Base-by-base conservation (phyloP, 2,888 invertebrate genomes). In the Yponomeuta plumbellus region DNA sequence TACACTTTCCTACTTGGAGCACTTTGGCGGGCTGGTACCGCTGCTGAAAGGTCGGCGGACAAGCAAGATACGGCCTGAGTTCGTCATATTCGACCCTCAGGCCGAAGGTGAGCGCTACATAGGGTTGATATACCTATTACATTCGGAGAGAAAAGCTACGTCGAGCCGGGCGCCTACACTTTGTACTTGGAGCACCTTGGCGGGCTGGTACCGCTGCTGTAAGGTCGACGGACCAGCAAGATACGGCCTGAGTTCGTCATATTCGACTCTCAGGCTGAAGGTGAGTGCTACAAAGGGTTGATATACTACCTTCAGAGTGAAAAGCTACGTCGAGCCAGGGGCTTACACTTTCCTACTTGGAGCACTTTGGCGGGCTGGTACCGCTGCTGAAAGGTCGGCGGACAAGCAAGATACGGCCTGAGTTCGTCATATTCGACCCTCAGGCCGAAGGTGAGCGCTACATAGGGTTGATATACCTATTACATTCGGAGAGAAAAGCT, bases 231-330 rank as follows among this genome's bases (percentile, higher is more conserved):
- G 69, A 98, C 97, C 69, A 98, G 98, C 84, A 99, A 99, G 90
- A 96, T 99, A 71, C 93, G 98, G 67, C 99, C 99, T 0, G 99
- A 99, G 86, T 99, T 99, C 85, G 97, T 99, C 67, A 99, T 99
- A 77, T 98, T 97, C 81, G 97, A 98, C 86, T 97, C 97, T 1
- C 97, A 97, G 86, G 94, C 93, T 57, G 95, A 95, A 90, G 96
- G 96, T 94, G 2, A 13, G 4, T 99, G 98, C 84, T 91, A 99
- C 73, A 99, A 84, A 92, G 98, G 98, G n/a, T n/a, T n/a, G n/a
- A n/a, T n/a, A n/a, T n/a, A n/a, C n/a, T n/a, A n/a, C n/a, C n/a
- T n/a, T n/a, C n/a, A n/a, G n/a, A n/a, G n/a, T n/a, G n/a, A n/a
- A n/a, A n/a, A n/a, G n/a, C n/a, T n/a, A 97, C 74, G 94, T 94